Conservation (phyloP, 2,113 vertebrate genomes). For the Gambusia holbrooki region DNA sequence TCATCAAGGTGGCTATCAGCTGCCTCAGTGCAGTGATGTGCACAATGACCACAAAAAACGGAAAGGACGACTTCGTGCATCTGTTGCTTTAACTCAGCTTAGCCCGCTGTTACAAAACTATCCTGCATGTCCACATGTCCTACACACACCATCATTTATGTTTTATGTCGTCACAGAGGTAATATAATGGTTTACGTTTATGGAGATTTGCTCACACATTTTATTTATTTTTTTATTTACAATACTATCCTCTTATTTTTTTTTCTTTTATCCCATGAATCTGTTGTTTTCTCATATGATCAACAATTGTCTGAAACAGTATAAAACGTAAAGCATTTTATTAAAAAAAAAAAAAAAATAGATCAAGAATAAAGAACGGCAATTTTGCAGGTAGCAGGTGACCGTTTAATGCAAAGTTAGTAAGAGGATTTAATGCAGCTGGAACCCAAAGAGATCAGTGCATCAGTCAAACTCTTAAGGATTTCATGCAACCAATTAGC, state of each 20-base stretch:
- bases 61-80: constrained; percentile 19
- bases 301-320: neutral
- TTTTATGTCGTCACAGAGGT: neutral
- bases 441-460: constrained; percentile 2
- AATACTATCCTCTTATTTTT: too few relatives aligned
- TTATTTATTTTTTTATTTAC: too few relatives aligned
- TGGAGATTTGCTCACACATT: too few relatives aligned
- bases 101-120: constrained; percentile 25
- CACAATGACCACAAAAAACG: constrained; percentile 20
- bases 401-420: neutral
- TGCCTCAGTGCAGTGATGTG: constrained; percentile 3
- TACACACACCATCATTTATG: neutral
- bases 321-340: neutral
- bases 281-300: neutral
- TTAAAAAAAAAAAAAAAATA: neutral
- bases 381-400: too few relatives aligned
- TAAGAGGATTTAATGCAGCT: neutral
- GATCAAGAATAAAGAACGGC: neutral
- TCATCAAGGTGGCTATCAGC: constrained; percentile 37
- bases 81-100: constrained; percentile 23
- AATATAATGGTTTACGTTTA: neutral
- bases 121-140: neutral
- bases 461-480: constrained; percentile 2
- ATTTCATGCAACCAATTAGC: constrained; percentile 35
- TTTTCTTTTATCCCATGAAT: neutral